Percentiles rank a stretch among this genome's conserved stretches.
Conservation (phyloP, 2,797 vertebrate species). For the Leucoraja ocellata region DNA sequence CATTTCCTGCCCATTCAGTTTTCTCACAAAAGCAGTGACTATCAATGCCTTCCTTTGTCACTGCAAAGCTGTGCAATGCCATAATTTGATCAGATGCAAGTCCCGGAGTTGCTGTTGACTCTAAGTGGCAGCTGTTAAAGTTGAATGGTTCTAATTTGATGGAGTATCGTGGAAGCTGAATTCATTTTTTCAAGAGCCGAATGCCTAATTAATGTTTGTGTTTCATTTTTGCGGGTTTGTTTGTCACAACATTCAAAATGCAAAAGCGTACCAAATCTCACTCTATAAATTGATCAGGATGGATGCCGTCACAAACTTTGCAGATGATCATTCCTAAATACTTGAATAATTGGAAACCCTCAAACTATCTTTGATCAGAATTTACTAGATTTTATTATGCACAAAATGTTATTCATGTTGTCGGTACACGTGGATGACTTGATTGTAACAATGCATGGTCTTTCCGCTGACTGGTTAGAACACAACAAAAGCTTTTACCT, state of each 20-base stretch:
- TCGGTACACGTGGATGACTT: too few species aligned
- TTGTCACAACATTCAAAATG: background rate
- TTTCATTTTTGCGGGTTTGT: background rate
- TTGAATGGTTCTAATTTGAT: constrained; percentile 7
- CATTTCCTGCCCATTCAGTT: background rate
- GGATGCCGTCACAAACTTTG: background rate
- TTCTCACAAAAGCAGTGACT: background rate
- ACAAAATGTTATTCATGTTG: too few species aligned
- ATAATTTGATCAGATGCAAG: background rate
- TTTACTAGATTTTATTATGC: too few species aligned
- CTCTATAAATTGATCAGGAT: background rate
- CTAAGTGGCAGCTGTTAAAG: constrained; percentile 23
- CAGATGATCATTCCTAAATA: background rate
- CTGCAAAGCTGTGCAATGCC: constrained; percentile 1
- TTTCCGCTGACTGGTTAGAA: too few species aligned
- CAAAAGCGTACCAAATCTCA: background rate
- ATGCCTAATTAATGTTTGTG: constrained; percentile 30
- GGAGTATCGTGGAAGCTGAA: background rate
- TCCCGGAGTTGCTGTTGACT: background rate
- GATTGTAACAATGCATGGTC: too few species aligned
- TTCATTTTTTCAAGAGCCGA: background rate
- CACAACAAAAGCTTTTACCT: too few species aligned
- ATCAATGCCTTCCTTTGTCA: background rate
- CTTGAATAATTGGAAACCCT: background rate
- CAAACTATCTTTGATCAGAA: too few species aligned